Conservation (phyloP, 1,140 invertebrate species). For the Drosophila bocqueti region DNA sequence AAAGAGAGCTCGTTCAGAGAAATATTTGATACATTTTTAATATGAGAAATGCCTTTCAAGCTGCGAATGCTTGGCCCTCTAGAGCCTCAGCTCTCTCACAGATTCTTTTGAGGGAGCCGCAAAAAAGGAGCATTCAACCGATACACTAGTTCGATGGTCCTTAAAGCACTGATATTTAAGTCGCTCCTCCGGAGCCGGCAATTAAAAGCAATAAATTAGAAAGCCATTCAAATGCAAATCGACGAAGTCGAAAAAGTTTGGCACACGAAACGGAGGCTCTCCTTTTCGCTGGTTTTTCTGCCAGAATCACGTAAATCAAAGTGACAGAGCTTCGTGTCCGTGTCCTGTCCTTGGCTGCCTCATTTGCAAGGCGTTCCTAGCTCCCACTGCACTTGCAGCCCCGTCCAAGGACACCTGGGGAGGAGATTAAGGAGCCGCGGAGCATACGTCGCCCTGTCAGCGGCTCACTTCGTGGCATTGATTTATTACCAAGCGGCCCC, state of each 20-base stretch:
- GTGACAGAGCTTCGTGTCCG: conserved; percentile 52
- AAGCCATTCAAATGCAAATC: conserved; percentile 73
- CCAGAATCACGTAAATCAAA: conserved; percentile 74
- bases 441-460: conserved; percentile 67
- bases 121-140: conserved; percentile 6
- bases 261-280: conserved; percentile 9
- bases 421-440: conserved; percentile 40
- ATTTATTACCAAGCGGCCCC: conserved; percentile 52
- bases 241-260: conserved; percentile 57
- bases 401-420: conserved; percentile 33
- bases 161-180: conserved; percentile 64
- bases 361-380: conserved; percentile 23
- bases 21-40: conserved; percentile 83
- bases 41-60: conserved; percentile 80
- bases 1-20: conserved; percentile 54
- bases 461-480: conserved; percentile 57
- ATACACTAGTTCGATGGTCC: conserved; percentile 22
- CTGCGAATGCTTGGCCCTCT: conserved; percentile 34
- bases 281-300: conserved; percentile 11
- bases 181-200: conserved; percentile 14
- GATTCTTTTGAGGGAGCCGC: conserved; percentile 57
- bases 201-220: conserved; percentile 77
- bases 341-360: conserved; percentile 28
- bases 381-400: conserved; percentile 36
- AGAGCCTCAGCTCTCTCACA: conserved; percentile 7